Base-by-base conservation (phyloP, 2,797 vertebrate species). In the Sebastes oblongus region DNA sequence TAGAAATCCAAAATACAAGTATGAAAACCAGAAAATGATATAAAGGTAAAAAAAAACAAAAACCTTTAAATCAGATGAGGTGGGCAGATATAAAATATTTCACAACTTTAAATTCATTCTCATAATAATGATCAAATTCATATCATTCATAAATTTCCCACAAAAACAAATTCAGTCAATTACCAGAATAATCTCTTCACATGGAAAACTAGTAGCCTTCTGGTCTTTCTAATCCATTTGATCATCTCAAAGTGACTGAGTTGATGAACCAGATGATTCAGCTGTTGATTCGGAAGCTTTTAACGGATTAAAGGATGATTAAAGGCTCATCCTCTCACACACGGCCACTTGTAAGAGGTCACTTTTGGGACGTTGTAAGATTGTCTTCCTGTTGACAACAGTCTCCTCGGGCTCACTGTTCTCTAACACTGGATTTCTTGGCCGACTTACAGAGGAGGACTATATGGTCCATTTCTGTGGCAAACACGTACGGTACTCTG, bases 211-310 rank as follows among this genome's bases (percentile, higher is more conserved):
- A 20, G 20, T 16, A 20, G 13, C 65, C 64, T 52, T 39, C 55
- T 1, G 25, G 13, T 34, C 13, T 72, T 78, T 52, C 55, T 32
- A 56, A 71, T 60, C 16, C 46, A 1, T 32, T 60, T 30, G 2
- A 72, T 42, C 14, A 9, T 8, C 66, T 30, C 10, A 25, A 8
- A 60, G 66, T 60, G 76, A 24, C 69, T 16, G 13, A 20, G 20
- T 50, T 54, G 29, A 24, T 42, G 42, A 55, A 77, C 27, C 13
- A n/a, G 24, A 32, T 10, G 9, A 70, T 65, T 75, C 32, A 71
- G 25, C 39, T 12, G 68, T 54, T 71, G 61, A 69, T 68, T 81
- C 25, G 24, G 34, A 83, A 77, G 84, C 84, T 88, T 90, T 91
- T 84, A 88, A 84, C 5, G 32, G 89, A 86, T 89, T 78, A 82